Conservation (phyloP, 1,140 invertebrate genomes). For the Drosophila teissieri region DNA sequence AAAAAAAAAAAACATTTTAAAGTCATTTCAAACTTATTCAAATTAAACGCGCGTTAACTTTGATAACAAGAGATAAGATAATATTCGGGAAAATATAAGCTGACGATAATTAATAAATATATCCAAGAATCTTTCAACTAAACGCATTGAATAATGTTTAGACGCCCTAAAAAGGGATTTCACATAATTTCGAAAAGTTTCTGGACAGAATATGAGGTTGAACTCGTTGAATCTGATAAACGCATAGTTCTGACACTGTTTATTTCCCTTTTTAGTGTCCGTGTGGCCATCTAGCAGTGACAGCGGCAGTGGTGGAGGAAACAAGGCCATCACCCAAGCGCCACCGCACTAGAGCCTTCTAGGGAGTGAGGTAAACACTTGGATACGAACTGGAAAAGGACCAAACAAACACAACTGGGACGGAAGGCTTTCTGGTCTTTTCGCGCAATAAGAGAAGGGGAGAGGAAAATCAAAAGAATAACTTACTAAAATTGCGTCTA, state of each 20-base stretch:
- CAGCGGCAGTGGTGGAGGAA: conserved; percentile 51
- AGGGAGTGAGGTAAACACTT: conserved; percentile 6
- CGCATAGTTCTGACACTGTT: neutral
- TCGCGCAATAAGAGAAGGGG: conserved; percentile 30
- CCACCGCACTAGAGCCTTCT: conserved; percentile 20
- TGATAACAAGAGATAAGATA: too few relatives aligned
- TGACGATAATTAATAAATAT: too few relatives aligned
- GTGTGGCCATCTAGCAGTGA: conserved; percentile 66
- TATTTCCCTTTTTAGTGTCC: conserved; percentile 63
- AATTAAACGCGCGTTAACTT: neutral
- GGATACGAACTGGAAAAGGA: conserved; percentile 35
- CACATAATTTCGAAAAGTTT: neutral
- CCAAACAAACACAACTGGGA: conserved; percentile 25
- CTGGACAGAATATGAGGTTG: too few relatives aligned
- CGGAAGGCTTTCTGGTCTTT: conserved; percentile 58
- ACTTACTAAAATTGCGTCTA: conserved; percentile 53
- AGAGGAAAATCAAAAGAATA: conserved; percentile 29
- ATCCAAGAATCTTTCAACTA: too few relatives aligned
- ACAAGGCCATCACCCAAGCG: conserved; percentile 32
- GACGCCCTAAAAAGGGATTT: neutral
- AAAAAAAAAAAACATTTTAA: too few relatives aligned
- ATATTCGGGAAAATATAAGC: too few relatives aligned
- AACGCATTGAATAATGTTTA: too few relatives aligned
- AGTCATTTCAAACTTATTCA: neutral
- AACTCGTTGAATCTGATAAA: conserved; percentile 3